A percentile compares a stretch with the other conserved stretches of the same genome.
Conservation (phyloP, 2,113 vertebrate species). For the Eolophus roseicapilla region DNA sequence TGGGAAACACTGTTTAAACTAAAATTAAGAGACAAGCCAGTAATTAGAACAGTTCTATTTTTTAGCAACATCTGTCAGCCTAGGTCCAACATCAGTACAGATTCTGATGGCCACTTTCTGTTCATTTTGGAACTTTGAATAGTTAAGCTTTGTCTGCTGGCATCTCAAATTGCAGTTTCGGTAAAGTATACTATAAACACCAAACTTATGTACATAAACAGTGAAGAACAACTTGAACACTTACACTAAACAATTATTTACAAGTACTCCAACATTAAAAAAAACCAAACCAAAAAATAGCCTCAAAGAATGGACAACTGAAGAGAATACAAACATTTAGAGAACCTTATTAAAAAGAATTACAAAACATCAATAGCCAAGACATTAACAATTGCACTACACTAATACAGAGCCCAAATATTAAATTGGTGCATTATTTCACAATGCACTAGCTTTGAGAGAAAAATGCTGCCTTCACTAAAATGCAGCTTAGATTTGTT, state of each 20-base stretch:
- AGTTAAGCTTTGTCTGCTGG: conserved; percentile 59
- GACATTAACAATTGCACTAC: conserved; percentile 74
- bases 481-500: conserved; percentile 71
- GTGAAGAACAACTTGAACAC: conserved; percentile 62
- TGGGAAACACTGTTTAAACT: conserved; percentile 61
- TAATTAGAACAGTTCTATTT: conserved; percentile 20
- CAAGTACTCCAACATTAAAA: conserved; percentile 55
- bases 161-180: conserved; percentile 61
- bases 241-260: conserved; percentile 73
- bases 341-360: conserved; percentile 69
- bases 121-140: conserved; percentile 52
- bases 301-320: conserved; percentile 55
- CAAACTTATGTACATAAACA: conserved; percentile 71
- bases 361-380: conserved; percentile 70
- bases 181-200: conserved; percentile 61
- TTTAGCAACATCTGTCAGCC: conserved; percentile 53
- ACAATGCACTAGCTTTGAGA: conserved; percentile 81
- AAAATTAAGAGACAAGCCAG: conserved; percentile 56
- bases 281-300: neutral
- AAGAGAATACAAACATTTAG: conserved; percentile 41
- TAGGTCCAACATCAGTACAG: conserved; percentile 37
- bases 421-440: conserved; percentile 71
- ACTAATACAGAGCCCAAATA: conserved; percentile 75
- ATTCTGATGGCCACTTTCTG: conserved; percentile 33
- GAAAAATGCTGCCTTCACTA: conserved; percentile 70